phyloP scores from a whole-genome alignment of 2,888 invertebrate genomes.

The Itoplectis maculator region DNA sequence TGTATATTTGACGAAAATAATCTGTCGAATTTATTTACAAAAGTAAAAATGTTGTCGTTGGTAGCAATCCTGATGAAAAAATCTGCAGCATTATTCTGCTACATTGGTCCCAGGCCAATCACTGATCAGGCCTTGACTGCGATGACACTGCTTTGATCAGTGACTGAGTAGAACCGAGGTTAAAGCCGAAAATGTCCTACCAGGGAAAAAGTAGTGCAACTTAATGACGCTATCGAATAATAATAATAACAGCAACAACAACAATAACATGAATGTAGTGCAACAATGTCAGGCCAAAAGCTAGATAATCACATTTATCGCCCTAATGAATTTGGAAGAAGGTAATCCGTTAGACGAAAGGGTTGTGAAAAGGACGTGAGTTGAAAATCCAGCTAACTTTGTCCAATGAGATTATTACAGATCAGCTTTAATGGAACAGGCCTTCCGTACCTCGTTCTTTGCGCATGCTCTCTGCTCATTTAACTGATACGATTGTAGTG shows the following conservation, averaged over 20 bases:
- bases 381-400: background rate
- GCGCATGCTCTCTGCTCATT: slow-evolving; percentile 42
- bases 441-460: slow-evolving; percentile 9
- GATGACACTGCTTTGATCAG: too few species aligned
- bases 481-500: slow-evolving; percentile 59
- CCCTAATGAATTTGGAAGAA: slow-evolving; percentile 3
- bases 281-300: too few species aligned
- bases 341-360: background rate
- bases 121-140: too few species aligned
- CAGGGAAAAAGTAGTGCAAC: too few species aligned
- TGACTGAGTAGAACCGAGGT: too few species aligned
- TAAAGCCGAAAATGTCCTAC: too few species aligned
- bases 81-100: too few species aligned
- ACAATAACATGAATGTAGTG: too few species aligned
- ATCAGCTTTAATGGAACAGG: slow-evolving; percentile 37
- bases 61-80: background rate
- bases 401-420: slow-evolving; percentile 24
- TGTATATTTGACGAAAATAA: background rate
- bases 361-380: background rate
- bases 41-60: background rate
- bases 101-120: too few species aligned
- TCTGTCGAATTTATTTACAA: slow-evolving; percentile 17
- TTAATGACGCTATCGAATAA: slow-evolving; percentile 10
- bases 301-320: background rate
- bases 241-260: too few species aligned